Percentiles rank a stretch among this genome's conserved stretches.
Evolutionary conservation across 1,140 invertebrate genomes (phyloP).

Genomic region (Brachystomella parvula): DNA sequence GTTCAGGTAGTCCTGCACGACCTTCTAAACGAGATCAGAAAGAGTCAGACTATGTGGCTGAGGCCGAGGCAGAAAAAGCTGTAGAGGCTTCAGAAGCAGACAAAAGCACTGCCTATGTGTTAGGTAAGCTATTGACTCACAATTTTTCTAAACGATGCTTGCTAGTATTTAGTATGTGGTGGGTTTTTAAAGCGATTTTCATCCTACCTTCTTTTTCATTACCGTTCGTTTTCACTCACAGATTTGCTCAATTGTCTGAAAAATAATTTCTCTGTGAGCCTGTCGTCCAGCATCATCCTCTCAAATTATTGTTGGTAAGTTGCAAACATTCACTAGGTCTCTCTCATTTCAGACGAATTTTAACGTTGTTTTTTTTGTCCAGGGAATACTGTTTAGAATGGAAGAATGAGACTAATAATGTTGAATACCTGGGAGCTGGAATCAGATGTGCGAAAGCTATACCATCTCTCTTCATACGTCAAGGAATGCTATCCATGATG

Average conservation of each 20-base stretch:
- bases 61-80: neutral
- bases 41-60: neutral
- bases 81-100: constrained; percentile 30
- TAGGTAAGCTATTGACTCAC: constrained; percentile 27
- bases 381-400: constrained; percentile 79
- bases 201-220: too few relatives aligned
- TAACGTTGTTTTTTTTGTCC: too few relatives aligned
- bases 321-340: too few relatives aligned
- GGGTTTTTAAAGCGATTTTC: too few relatives aligned
- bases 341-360: too few relatives aligned
- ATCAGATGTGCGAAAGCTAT: constrained; percentile 55
- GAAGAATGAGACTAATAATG: constrained; percentile 65
- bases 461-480: constrained; percentile 54
- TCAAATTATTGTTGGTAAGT: constrained; percentile 81
- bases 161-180: neutral
- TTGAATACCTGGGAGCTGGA: constrained; percentile 56
- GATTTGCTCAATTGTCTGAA: constrained; percentile 53
- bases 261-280: constrained; percentile 73
- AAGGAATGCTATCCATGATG: constrained; percentile 67
- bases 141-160: constrained; percentile 6
- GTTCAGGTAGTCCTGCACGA: too few relatives aligned
- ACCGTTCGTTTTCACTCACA: too few relatives aligned
- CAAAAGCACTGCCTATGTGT: constrained; percentile 33
- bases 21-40: too few relatives aligned
- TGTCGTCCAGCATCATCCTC: constrained; percentile 65